Conservation (phyloP, 2,888 invertebrate genomes). For the Nebria salina region DNA sequence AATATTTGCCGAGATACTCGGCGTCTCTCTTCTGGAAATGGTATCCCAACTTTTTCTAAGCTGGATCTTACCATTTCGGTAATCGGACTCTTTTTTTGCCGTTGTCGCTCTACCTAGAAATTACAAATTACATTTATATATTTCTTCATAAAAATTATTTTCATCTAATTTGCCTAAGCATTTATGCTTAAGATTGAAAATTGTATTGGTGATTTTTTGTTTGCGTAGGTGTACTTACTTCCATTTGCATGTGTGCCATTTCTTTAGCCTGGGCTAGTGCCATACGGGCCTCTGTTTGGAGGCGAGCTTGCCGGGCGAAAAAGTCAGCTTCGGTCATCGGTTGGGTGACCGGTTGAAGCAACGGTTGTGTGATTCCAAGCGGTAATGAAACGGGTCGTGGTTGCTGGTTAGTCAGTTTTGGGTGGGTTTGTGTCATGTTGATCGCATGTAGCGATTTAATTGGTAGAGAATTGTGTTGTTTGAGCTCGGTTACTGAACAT, state of each 20-base stretch:
- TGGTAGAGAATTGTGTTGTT: slow-evolving; percentile 51
- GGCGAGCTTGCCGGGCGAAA: slow-evolving; percentile 80
- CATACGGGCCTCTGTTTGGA: slow-evolving; percentile 88
- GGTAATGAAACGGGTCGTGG: slow-evolving; percentile 58
- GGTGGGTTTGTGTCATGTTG: slow-evolving; percentile 52
- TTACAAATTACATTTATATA: neutral
- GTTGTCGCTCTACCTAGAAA: slow-evolving; percentile 70
- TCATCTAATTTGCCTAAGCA: too few species aligned
- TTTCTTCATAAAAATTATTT: too few species aligned
- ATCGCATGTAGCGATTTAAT: slow-evolving; percentile 7
- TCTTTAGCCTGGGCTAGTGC: slow-evolving; percentile 90
- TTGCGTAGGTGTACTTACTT: slow-evolving; percentile 64
- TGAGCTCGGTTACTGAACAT: slow-evolving; percentile 61
- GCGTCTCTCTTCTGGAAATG: slow-evolving; percentile 83
- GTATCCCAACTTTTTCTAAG: slow-evolving; percentile 83
- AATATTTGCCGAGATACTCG: slow-evolving; percentile 85
- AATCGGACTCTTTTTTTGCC: slow-evolving; percentile 80
- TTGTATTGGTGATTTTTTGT: too few species aligned
- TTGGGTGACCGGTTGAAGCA: slow-evolving; percentile 60
- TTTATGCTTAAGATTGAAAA: too few species aligned
- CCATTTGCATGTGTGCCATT: slow-evolving; percentile 92
- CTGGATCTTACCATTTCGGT: slow-evolving; percentile 86
- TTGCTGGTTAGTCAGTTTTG: slow-evolving; percentile 51
- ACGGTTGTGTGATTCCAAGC: slow-evolving; percentile 64
- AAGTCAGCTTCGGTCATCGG: slow-evolving; percentile 77